Evolutionary conservation across 2,888 invertebrate species (phyloP), one percentile per base, ranked within the genome.

Genomic region (Torymus texanus): DNA sequence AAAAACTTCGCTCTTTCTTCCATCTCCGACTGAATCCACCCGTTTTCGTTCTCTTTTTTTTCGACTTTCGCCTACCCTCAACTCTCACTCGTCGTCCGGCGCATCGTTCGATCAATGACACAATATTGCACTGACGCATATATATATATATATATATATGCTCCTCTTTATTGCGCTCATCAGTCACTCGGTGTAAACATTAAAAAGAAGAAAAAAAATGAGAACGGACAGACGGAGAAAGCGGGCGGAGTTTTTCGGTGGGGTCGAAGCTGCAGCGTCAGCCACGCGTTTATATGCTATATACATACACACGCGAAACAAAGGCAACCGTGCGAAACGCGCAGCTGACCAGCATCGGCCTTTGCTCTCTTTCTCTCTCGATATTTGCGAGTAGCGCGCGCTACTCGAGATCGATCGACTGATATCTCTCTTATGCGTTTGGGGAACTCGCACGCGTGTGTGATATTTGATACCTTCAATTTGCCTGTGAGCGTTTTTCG

Each of bases 161-260:
- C 85, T 88, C 87, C 87, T 87, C 87, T 88, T 89, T 89, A 89
- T 89, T 88, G 86, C 85, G 87, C 89, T 90, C 90, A 90, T 90
- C 90, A 89, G 90, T 90, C 90, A 90, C 88, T 89, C 88, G 86
- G 88, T 89, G 90, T 90, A 90, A 90, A 90, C 90, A 90, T 90
- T 90, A 90, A 90, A 90, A 61, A 65, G 66, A 1, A 11, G 14
- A n/a, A 88, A 89, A 89, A 88, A 90, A 88, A 86, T 50, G 81
- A 73, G 59, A 21, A 75, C 65, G 78, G 41, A 41, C 41, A 78
- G 66, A 79, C 53, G 72, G 79, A 76, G 58, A 56, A 74, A 79
- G 55, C 51, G 58, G 81, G 81, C 83, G 58, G 8, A 41, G 41
- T 70, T 63, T 71, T 65, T 53, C 51, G 21, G 51, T 85, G 83